Conservation (phyloP, 2,888 invertebrate species). For the Abscondita cerata region DNA sequence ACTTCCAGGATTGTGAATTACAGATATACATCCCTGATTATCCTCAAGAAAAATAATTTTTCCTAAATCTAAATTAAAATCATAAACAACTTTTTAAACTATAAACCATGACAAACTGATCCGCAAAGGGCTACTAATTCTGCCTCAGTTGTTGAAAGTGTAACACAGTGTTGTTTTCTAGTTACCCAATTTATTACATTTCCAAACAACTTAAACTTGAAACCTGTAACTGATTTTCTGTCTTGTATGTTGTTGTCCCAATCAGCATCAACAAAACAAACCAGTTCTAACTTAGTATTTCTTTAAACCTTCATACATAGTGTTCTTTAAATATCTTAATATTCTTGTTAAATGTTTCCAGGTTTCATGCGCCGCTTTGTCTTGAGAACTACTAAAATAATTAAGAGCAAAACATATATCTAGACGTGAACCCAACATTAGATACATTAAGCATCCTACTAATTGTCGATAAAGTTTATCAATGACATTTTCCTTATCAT, state of each 20-base stretch:
- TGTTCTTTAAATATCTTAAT: too few relatives aligned
- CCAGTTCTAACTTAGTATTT: not conserved
- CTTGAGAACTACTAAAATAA: too few relatives aligned
- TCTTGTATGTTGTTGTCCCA: not conserved
- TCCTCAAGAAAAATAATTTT: conserved; percentile 18
- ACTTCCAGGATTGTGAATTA: conserved; percentile 19
- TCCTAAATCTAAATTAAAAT: conserved; percentile 2
- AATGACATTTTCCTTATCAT: too few relatives aligned
- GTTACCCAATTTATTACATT: not conserved
- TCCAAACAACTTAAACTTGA: not conserved
- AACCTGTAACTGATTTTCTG: not conserved
- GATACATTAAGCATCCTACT: too few relatives aligned
- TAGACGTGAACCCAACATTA: too few relatives aligned
- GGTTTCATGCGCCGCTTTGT: too few relatives aligned
- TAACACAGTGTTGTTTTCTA: not conserved
- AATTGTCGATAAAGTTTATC: too few relatives aligned
- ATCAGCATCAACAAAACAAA: conserved; percentile 1
- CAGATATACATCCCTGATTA: conserved; percentile 8
- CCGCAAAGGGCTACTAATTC: not conserved
- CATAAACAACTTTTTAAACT: not conserved
- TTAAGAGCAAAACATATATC: too few relatives aligned
- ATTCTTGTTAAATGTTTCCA: too few relatives aligned
- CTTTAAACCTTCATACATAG: too few relatives aligned
- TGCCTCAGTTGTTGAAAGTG: not conserved
- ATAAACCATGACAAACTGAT: not conserved